Conservation (phyloP, 2,888 invertebrate species). For the Epinotia ramella region DNA sequence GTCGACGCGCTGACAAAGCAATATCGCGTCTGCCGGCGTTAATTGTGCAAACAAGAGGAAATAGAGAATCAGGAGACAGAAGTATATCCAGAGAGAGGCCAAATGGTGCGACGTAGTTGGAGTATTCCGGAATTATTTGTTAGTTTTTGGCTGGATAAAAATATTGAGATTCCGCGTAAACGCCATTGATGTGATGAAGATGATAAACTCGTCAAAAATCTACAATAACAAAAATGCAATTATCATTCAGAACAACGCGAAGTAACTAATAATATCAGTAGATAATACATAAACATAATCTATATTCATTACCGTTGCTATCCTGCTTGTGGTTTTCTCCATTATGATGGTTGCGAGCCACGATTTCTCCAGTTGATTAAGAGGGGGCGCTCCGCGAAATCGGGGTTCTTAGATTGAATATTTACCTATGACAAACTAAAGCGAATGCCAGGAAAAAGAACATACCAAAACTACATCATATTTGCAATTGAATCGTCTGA, state of each 20-base stretch:
- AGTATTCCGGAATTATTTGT: not conserved
- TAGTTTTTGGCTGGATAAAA: not conserved
- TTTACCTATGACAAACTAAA: too few relatives aligned
- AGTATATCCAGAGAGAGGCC: not conserved
- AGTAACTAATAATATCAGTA: not conserved
- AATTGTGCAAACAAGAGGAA: conserved; percentile 62
- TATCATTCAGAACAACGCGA: too few relatives aligned
- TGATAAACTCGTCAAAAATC: too few relatives aligned
- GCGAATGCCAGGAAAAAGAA: too few relatives aligned
- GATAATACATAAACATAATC: not conserved
- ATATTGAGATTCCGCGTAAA: not conserved
- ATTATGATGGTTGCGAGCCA: not conserved
- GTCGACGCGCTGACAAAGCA: conserved; percentile 58
- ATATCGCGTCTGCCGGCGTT: conserved; percentile 54
- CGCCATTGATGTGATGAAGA: too few relatives aligned
- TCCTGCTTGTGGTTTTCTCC: not conserved
- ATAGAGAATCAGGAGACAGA: not conserved
- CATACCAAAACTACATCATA: too few relatives aligned
- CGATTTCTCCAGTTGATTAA: conserved; percentile 27
- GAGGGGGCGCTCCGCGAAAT: too few relatives aligned
- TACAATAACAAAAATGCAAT: too few relatives aligned
- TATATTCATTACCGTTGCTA: not conserved
- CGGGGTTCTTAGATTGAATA: too few relatives aligned
- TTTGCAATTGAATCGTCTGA: too few relatives aligned
- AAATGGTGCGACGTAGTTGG: not conserved